These are phyloP conservation scores for Ptychobarbus kaznakovi DNA, from an alignment of 2,797 vertebrate genomes.

Conservation along the genomic window DNA sequence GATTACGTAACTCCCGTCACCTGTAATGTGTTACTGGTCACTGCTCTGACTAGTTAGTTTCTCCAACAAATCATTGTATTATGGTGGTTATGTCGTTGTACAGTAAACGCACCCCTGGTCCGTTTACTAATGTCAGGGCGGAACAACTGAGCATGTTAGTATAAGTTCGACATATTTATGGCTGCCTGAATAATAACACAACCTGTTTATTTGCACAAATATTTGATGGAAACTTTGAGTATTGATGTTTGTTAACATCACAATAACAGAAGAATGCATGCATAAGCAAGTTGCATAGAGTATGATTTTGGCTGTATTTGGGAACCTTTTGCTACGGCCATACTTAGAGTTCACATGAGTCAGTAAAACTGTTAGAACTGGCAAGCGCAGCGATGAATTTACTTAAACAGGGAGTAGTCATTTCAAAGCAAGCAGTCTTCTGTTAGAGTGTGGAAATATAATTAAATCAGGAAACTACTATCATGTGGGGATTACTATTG, in stretches of 20 bases:
- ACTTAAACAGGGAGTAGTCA: too few relatives aligned
- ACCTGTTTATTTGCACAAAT: neutral
- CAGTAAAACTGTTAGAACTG: too few relatives aligned
- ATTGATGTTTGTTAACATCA: neutral
- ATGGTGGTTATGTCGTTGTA: neutral
- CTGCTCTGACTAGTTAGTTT: neutral
- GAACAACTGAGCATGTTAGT: neutral
- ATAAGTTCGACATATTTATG: neutral
- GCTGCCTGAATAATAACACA: neutral
- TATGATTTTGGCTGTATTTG: too few relatives aligned
- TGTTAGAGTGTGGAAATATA: too few relatives aligned
- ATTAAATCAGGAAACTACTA: too few relatives aligned
- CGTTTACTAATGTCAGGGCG: neutral
- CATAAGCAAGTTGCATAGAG: neutral
- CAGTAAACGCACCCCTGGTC: neutral
- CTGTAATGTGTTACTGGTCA: neutral
- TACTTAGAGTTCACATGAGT: too few relatives aligned
- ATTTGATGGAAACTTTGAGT: neutral
- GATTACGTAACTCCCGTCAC: neutral
- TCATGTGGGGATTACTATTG: too few relatives aligned
- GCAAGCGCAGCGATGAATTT: too few relatives aligned
- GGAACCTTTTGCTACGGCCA: neutral
- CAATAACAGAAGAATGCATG: neutral
- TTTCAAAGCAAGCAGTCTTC: too few relatives aligned
- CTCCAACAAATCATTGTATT: neutral